phyloP scores from a whole-genome alignment of 2,797 vertebrate species.

The Galaxias olidus region DNA sequence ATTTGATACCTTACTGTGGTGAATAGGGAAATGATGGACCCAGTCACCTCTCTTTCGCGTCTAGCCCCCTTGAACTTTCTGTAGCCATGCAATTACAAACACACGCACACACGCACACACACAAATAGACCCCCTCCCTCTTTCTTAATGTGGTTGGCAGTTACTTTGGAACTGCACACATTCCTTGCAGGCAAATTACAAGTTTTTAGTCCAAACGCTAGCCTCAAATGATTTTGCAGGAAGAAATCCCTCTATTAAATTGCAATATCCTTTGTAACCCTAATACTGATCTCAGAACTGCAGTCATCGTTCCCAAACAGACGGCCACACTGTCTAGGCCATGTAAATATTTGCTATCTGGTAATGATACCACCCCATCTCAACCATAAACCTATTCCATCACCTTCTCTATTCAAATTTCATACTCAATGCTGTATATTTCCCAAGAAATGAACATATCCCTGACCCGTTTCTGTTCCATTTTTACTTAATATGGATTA shows the following conservation, averaged over 20 bases:
- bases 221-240: slow-evolving; percentile 52
- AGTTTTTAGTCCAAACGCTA: slow-evolving; percentile 69
- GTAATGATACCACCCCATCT: no score
- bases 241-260: slow-evolving; percentile 59
- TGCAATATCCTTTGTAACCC: slow-evolving; percentile 42
- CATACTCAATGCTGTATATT: no score
- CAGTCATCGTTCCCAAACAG: slow-evolving; percentile 17
- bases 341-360: no score
- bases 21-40: slow-evolving; percentile 70
- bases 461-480: no score
- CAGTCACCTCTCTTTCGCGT: slow-evolving; percentile 58
- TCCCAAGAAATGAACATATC: no score
- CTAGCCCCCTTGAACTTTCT: slow-evolving; percentile 67
- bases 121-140: slow-evolving; percentile 32
- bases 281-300: slow-evolving; percentile 22
- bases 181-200: slow-evolving; percentile 70
- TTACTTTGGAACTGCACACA: slow-evolving; percentile 68
- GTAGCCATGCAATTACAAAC: slow-evolving; percentile 40
- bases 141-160: slow-evolving; percentile 62
- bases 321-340: slow-evolving; percentile 3
- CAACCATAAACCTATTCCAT: no score
- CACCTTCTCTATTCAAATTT: no score
- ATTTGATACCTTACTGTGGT: slow-evolving; percentile 60
- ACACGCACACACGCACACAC: slow-evolving; percentile 10
- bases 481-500: no score